phyloP scores from a whole-genome alignment of 2,888 invertebrate genomes.

The Nomada fabriciana region DNA sequence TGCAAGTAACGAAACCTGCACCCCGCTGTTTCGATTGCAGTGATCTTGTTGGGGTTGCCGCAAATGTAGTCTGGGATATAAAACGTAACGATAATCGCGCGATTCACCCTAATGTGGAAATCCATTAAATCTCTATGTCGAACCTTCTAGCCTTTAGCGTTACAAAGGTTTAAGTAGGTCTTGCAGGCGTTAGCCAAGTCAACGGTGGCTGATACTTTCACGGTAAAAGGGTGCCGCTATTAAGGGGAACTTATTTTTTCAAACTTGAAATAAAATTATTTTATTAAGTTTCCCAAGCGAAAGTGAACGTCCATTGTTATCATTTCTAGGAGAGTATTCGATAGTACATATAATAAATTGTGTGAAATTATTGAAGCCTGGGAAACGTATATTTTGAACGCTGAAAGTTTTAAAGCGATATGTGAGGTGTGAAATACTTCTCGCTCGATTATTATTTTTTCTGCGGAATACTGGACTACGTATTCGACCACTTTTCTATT shows the following conservation, averaged over 20 bases:
- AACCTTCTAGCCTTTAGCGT: conserved; percentile 36
- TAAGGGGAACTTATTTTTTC: background rate
- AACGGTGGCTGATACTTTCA: conserved; percentile 14
- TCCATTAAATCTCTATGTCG: conserved; percentile 53
- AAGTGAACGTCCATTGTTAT: too few species aligned
- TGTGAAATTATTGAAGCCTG: too few species aligned
- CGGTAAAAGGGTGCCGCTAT: conserved; percentile 19
- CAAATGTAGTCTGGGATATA: conserved; percentile 48
- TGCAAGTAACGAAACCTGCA: conserved; percentile 31
- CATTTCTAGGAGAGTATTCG: too few species aligned
- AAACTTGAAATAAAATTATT: background rate
- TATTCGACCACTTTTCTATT: conserved; percentile 7
- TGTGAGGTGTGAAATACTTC: too few species aligned
- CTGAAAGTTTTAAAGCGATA: too few species aligned
- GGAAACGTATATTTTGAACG: too few species aligned
- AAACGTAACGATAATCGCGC: conserved; percentile 58
- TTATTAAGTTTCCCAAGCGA: too few species aligned
- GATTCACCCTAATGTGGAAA: conserved; percentile 47
- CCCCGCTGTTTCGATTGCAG: conserved; percentile 38
- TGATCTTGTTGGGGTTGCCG: conserved; percentile 49
- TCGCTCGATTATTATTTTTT: too few species aligned
- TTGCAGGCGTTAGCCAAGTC: conserved; percentile 11
- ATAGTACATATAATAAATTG: too few species aligned
- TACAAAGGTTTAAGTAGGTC: conserved; percentile 32
- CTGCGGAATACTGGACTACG: too few species aligned